Base-by-base conservation (phyloP, 1,140 invertebrate species). In the Calliphora vicina region DNA sequence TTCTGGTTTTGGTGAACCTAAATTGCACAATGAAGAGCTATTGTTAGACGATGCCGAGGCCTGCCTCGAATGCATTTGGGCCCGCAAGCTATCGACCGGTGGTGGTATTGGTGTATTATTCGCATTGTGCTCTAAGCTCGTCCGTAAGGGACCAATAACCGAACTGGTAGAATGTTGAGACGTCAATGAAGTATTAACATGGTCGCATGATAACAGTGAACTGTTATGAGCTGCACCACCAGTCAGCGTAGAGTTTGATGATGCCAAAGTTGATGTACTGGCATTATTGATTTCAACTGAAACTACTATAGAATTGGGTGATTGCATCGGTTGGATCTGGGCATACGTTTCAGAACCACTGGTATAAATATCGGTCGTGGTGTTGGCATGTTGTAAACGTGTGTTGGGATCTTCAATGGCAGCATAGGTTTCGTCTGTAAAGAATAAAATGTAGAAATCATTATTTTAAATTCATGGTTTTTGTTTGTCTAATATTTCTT, bases 311-410 rank as follows among this genome's bases (percentile, higher is more conserved):
- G 91, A 90, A 93, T 92, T 72, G 86, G 87, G 74, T 2, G 88
- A 87, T 71, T 90, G 87, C 86, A 92, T 91, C 6, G 95, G 95
- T 83, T 95, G 94, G 85, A 97, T 97, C 91, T 96, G 95, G 71
- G 96, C 96, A 91, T 97, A 97, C 4, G 96, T 97, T 89, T 96
- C 96, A 83, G 95, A 96, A n/a, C 95, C 96, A 86, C 95, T 95
- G 0, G 94, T 95, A 83, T 96, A 96, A 6, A 95, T 88, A 82
- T 91, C 90, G 50, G 85, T 84, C 61, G 85, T 82, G 26, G 76
- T 42, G 82, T 86, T 89, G 81, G 90, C 90, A 67, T 67, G 61
- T 84, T 93, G 94, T 80, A 93, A 93, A 74, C 91, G 91, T 85
- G 93, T 94, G 73, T 93, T 94, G 82, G 94, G 95, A 87, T 97